Base-by-base conservation (phyloP, 2,888 invertebrate genomes). In the Pandemis corylana region DNA sequence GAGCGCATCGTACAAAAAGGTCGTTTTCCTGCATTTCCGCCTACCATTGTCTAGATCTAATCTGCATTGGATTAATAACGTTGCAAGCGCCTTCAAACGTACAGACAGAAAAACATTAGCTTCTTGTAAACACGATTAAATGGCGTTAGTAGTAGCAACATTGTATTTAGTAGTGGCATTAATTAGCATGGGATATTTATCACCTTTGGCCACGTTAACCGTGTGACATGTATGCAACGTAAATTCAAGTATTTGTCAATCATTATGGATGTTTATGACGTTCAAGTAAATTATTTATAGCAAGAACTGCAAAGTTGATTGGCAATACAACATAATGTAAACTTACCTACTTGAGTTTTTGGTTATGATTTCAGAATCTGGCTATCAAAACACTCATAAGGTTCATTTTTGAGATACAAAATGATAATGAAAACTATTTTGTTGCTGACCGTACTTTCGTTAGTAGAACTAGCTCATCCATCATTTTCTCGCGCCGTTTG, bases 1-100 rank as follows among this genome's bases (percentile, higher is more conserved):
- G 79, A 87, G 85, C 83, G 85, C 83, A 81, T 83, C 82, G 82
- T 73, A 81, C 85, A 92, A 92, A 90, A 93, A 91, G 85, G 80
- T 82, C 82, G 82, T 84, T 86, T 87, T 88, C 82, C 80, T 89
- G 83, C 84, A 88, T 93, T 90, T 92, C 92, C 91, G 87, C 87
- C 89, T 89, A 81, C 91, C 82, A 93, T 93, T 93, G 94, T 94
- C 86, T 92, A 78, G 83, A 83, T 86, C 81, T 87, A 86, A 91
- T 91, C 91, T 90, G 84, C 85, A 85, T 86, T 85, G 86, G 88
- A 90, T 90, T 90, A 90, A 87, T 89, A 87, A 87, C 83, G 78
- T 83, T 77, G 77, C 71, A 72, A 72, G 76, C 71, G 68, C 76
- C 76, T 71, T 67, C 69, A 76, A 69, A 63, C 41, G 74, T 76